Evolutionary conservation across 2,113 vertebrate species (phyloP), one percentile per base, ranked within the genome.

Genomic region (Astatoreochromis straeleni): DNA sequence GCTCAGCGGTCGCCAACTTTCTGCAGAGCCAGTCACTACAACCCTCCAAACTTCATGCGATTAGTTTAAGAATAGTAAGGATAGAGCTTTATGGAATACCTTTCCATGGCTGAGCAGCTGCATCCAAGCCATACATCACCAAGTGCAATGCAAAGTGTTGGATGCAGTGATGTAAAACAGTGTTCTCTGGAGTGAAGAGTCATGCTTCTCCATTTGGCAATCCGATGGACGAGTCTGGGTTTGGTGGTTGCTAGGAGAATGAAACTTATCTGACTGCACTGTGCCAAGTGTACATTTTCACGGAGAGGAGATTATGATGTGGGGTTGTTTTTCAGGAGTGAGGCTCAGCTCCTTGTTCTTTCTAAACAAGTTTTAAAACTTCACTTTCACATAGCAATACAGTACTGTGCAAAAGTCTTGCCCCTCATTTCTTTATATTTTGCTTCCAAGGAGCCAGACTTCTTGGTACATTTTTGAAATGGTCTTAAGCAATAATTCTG

Each of bases 111-210:
- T 31, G 16, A 60, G 29, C 58, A 60, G 58, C 58, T 60, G 9
- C 16, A 19, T 60, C 5, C 58, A 19, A 60, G 58, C 58, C 9
- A 33, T 33, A 0, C 29, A 60, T 19, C 0, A 33, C 57, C 57
- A 60, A 60, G 57, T 60, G 57, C 57, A 60, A 60, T 60, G 3
- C 57, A 60, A 60, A 60, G 9, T 33, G 16, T 60, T 60, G 5
- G 26, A 31, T 31, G 57, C 57, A 60, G 57, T 60, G 57, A 60
- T 60, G 14, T 31, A 60, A 58, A 60, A 31, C 3, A 3, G 8
- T 17, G 26, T 60, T 60, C 26, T 60, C 57, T 31, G 14, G 14
- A 60, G 8, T 60, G 14, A 31, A 17, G 26, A 60, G 2, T 60
- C 57, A 31, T 2, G 57, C 14, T 31, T 60, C 26, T 60, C 8